Evolutionary conservation across 2,888 invertebrate genomes (phyloP), one percentile per base, ranked within the genome.

Genomic region (Sarcophaga rosellei): DNA sequence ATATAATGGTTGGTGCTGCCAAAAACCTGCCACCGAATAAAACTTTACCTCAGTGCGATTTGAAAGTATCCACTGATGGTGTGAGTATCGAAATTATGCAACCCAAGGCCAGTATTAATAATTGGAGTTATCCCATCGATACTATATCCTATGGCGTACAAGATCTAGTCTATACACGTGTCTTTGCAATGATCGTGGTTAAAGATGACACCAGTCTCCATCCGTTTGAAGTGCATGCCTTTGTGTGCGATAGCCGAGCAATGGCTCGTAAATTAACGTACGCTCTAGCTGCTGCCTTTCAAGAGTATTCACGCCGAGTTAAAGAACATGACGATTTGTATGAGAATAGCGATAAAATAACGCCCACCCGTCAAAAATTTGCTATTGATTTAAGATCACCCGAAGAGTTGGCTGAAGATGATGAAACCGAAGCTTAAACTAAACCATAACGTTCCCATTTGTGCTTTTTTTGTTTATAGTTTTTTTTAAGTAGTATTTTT

Each of bases 101-200:
- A 20, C 92, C 92, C 76, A 91, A 91, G 87, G 88, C 91, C 47
- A 92, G 91, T 88, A 89, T 90, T 35, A 91, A 91, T 69, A 89
- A 90, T 84, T 93, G 92, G 91, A 91, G 94, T 90, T 96, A 96
- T 93, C 95, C 96, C 76, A 97, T 98, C 68, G 97, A 98, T 90
- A 95, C 96, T n/a, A 97, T 98, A 70, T 98, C 98, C 0, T 98
- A 98, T 91, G 98, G 98, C 0, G 96, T 97, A 0, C 97, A 97
- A 91, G 98, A 98, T 93, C 94, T 98, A 90, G 96, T 97, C 11
- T 98, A 97, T 91, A 98, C 98, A 0, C 94, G 98, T 87, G 97
- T 98, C 0, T 98, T 98, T 93, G 97, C 97, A 70, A 98, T 98
- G 96, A 98, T 98, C 87, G 95, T 97, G 1, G 97, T 98, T 4